These are phyloP conservation scores for Drosophila tsacasi DNA, from an alignment of 1,140 invertebrate species.

Conservation along the genomic window DNA sequence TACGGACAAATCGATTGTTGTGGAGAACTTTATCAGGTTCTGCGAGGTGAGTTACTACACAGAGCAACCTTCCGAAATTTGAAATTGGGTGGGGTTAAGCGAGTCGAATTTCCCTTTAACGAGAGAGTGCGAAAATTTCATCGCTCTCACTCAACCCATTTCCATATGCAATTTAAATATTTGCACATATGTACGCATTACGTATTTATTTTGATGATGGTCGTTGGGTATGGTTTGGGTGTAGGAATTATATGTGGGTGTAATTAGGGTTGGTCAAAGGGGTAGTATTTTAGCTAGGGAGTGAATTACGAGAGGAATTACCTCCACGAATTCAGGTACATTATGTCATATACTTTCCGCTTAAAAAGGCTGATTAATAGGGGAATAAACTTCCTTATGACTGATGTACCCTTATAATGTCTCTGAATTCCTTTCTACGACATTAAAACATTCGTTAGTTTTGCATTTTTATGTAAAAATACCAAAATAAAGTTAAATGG, in stretches of 20 bases:
- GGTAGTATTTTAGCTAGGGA: not conserved
- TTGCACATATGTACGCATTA: constrained; percentile 43
- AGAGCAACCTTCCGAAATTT: not conserved
- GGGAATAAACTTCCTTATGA: too few species aligned
- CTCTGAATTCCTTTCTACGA: not conserved
- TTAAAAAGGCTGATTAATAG: not conserved
- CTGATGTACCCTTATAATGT: too few species aligned
- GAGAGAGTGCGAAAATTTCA: constrained; percentile 30
- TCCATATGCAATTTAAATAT: constrained; percentile 65
- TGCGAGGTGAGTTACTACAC: constrained; percentile 74
- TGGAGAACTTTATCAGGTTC: constrained; percentile 83
- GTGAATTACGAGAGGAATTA: constrained; percentile 4
- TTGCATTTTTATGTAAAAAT: too few species aligned
- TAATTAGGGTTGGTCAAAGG: constrained; percentile 28
- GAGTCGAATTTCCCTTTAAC: constrained; percentile 36
- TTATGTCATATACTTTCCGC: not conserved
- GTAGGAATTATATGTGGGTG: not conserved
- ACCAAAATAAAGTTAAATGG: not conserved
- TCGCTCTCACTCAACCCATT: constrained; percentile 24
- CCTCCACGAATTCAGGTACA: not conserved
- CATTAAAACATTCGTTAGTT: not conserved
- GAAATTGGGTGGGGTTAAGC: constrained; percentile 9
- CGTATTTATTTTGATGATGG: constrained; percentile 54
- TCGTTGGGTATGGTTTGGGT: not conserved
- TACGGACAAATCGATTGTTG: constrained; percentile 84